Evolutionary conservation across 1,140 invertebrate genomes (phyloP).

Genomic region (Coboldia fuscipes): DNA sequence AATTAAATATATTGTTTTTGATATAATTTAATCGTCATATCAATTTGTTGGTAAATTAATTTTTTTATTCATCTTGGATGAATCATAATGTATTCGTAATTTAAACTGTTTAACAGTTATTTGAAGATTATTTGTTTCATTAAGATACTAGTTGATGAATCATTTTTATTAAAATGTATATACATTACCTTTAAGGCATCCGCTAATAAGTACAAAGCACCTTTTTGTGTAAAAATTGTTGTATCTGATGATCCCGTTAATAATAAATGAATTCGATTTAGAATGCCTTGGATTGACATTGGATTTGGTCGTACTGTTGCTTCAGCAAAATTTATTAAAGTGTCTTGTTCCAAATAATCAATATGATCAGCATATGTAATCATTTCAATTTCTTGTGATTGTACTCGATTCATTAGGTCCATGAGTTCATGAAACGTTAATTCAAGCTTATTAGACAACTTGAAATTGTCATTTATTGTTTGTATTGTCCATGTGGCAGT

Average conservation of each 20-base stretch:
- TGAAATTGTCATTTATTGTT: conserved; percentile 12
- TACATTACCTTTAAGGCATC: conserved; percentile 20
- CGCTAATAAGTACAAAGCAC: conserved; percentile 24
- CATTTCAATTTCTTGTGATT: conserved; percentile 30
- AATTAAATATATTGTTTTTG: no score
- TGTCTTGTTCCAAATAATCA: conserved; percentile 32
- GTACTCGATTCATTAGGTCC: conserved; percentile 31
- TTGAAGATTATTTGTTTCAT: no score
- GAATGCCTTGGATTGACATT: conserved; percentile 33
- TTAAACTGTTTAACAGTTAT: no score
- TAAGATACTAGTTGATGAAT: no score
- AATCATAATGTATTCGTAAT: no score
- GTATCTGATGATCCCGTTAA: conserved; percentile 7
- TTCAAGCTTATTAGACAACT: conserved; percentile 24
- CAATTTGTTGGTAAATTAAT: no score
- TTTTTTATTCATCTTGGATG: no score
- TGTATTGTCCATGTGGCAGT: conserved; percentile 16
- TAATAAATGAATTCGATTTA: conserved; percentile 39
- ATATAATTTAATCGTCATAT: no score
- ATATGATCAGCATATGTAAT: conserved; percentile 25
- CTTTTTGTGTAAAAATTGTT: conserved; percentile 11
- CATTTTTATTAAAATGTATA: no score
- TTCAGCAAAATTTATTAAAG: conserved; percentile 41
- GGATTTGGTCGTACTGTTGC: conserved; percentile 37
- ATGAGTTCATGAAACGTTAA: conserved; percentile 30